A percentile compares a stretch with the other conserved stretches of the same genome.
Conservation (phyloP, 2,113 vertebrate genomes). For the Zapus hudsonius region DNA sequence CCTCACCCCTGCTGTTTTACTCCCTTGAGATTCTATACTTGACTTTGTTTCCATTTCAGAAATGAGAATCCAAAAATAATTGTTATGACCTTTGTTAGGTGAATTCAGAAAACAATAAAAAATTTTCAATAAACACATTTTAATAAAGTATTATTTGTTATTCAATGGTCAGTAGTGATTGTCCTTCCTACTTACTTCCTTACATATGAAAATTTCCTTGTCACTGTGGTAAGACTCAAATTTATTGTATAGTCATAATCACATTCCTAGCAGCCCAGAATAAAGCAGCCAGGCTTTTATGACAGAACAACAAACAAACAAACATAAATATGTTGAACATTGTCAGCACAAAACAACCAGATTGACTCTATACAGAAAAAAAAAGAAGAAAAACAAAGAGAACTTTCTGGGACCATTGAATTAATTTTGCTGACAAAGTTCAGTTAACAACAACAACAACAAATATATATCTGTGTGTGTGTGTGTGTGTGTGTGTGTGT, state of each 20-base stretch:
- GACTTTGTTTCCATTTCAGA: background rate
- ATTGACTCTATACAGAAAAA: background rate
- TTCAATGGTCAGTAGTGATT: background rate
- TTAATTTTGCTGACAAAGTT: conserved; percentile 39
- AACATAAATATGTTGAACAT: background rate
- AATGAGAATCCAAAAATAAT: background rate
- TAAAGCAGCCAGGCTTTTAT: background rate
- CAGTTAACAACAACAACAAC: background rate
- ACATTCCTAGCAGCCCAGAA: background rate
- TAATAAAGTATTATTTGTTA: background rate
- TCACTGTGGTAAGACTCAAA: background rate
- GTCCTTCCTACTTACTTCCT: background rate
- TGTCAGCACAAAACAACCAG: conserved; percentile 9
- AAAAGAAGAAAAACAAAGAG: conserved; percentile 23
- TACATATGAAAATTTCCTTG: background rate
- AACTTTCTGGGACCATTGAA: background rate
- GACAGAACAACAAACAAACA: background rate
- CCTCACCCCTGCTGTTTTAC: background rate
- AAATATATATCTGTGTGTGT: too few species aligned
- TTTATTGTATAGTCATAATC: background rate
- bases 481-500: too few species aligned
- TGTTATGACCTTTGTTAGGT: background rate
- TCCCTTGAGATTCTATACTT: background rate
- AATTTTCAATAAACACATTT: background rate
- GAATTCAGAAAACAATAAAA: background rate